Evolutionary conservation across 2,113 vertebrate species (phyloP).

Genomic region (Crocuta crocuta): DNA sequence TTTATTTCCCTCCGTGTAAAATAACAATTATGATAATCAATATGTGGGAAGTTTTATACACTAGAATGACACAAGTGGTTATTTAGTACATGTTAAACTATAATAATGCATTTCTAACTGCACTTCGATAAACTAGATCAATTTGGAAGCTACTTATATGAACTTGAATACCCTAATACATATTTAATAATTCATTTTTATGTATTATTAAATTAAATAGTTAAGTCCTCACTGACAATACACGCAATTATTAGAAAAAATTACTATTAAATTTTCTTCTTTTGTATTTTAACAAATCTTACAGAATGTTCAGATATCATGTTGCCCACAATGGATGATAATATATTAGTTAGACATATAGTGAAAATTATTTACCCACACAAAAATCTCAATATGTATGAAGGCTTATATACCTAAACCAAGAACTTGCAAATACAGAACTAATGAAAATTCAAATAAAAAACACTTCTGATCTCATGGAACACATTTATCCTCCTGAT

Average conservation of each 20-base stretch:
- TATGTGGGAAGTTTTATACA: neutral
- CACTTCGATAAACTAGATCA: neutral
- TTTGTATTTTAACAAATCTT: neutral
- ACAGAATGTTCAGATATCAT: neutral
- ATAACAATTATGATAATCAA: neutral
- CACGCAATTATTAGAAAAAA: neutral
- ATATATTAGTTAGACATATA: neutral
- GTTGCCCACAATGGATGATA: neutral
- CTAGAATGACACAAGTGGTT: neutral
- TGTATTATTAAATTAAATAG: neutral
- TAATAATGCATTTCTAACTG: neutral
- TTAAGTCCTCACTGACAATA: neutral
- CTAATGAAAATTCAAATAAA: conserved; percentile 28
- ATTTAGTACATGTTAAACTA: neutral
- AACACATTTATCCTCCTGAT: neutral
- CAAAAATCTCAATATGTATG: neutral
- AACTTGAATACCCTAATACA: neutral
- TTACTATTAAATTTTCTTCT: neutral
- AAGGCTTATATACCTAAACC: neutral
- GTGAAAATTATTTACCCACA: neutral
- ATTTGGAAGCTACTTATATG: neutral
- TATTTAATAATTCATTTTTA: neutral
- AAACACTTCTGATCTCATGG: neutral
- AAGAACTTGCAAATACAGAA: neutral
- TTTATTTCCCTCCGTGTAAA: neutral